Evolutionary conservation across 2,888 invertebrate genomes (phyloP).

Genomic region (Chaetogeoica ovagalla): DNA sequence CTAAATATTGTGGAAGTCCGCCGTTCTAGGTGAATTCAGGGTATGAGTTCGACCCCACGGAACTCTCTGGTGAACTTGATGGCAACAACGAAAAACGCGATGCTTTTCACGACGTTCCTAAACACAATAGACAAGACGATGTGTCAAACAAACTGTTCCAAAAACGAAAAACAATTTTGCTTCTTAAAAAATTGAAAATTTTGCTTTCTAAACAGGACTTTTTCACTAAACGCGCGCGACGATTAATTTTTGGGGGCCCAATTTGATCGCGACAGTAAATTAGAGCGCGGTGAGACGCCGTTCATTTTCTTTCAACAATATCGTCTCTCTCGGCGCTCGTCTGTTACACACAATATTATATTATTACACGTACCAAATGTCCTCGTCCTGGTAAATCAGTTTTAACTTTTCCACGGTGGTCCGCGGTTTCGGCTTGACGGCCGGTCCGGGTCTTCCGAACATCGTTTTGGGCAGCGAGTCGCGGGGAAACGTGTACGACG

Average conservation of each 20-base stretch:
- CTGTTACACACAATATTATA: neutral
- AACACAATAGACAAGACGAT: neutral
- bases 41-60: conserved; percentile 30
- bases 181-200: no score
- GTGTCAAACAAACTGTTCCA: neutral
- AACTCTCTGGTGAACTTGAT: conserved; percentile 44
- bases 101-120: conserved; percentile 40
- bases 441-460: conserved; percentile 29
- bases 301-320: no score
- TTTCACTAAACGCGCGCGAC: no score
- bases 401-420: conserved; percentile 30
- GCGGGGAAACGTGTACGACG: no score
- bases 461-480: neutral
- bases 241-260: no score
- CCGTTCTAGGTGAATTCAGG: neutral
- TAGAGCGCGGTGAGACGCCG: no score
- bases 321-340: no score
- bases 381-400: conserved; percentile 32
- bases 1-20: neutral
- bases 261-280: no score
- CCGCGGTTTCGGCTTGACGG: conserved; percentile 39
- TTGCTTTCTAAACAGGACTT: no score
- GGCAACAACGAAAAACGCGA: conserved; percentile 29
- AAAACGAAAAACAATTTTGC: no score
- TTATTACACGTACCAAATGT: conserved; percentile 23